Evolutionary conservation across 2,113 vertebrate genomes (phyloP).

Genomic region (Microtus oregoni): DNA sequence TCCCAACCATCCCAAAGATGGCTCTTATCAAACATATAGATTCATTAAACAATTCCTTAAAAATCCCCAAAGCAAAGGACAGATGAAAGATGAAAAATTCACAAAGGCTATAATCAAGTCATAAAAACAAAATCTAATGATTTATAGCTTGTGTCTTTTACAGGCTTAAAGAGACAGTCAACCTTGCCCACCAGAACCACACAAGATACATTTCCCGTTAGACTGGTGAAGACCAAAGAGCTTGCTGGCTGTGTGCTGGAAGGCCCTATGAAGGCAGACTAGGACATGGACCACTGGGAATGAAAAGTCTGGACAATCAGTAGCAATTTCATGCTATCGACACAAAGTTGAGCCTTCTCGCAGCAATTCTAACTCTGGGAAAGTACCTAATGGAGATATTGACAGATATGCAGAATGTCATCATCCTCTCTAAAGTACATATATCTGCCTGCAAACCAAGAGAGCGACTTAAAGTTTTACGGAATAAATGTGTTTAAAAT

Average conservation of each 20-base stretch:
- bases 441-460: neutral
- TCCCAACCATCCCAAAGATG: neutral
- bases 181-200: neutral
- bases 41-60: neutral
- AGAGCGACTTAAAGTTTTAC: neutral
- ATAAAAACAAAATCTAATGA: neutral
- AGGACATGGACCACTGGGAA: fast-evolving
- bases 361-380: too few relatives aligned
- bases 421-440: too few relatives aligned
- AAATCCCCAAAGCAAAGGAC: neutral
- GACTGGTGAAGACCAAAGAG: neutral
- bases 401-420: too few relatives aligned
- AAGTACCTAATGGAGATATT: too few relatives aligned
- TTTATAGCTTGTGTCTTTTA: neutral
- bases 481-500: neutral
- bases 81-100: neutral
- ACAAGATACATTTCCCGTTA: neutral
- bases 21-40: neutral
- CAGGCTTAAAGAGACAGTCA: neutral
- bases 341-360: too few relatives aligned
- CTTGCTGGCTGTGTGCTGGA: neutral
- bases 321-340: neutral
- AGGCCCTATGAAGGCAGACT: neutral
- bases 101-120: neutral
- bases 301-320: neutral